Conservation (phyloP, 2,888 invertebrate genomes). For the Boloria euphrosyne region DNA sequence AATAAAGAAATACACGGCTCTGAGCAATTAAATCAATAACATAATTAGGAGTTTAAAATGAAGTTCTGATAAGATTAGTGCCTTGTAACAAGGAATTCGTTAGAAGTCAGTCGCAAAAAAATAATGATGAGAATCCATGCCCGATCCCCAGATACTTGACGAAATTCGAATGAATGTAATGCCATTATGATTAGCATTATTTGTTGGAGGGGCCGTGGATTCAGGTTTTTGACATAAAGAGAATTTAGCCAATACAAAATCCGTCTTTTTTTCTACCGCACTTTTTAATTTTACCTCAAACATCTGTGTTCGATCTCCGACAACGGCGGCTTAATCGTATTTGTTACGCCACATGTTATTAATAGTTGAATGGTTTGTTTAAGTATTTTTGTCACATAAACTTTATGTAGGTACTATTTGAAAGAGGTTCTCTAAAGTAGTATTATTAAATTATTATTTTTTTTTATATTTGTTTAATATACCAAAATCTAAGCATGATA, state of each 20-base stretch:
- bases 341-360: constrained; percentile 76
- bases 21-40: constrained; percentile 12
- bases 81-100: constrained; percentile 66
- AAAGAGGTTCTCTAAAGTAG: constrained; percentile 26
- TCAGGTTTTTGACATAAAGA: constrained; percentile 78
- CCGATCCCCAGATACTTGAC: constrained; percentile 72
- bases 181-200: constrained; percentile 81
- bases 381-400: constrained; percentile 64
- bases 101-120: constrained; percentile 58
- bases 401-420: constrained; percentile 17
- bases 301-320: constrained; percentile 70
- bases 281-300: constrained; percentile 70
- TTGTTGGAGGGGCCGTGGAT: constrained; percentile 72
- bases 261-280: constrained; percentile 53
- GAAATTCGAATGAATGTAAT: constrained; percentile 80
- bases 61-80: constrained; percentile 62
- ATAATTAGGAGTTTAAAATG: constrained; percentile 23
- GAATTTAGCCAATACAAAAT: constrained; percentile 74
- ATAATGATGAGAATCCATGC: constrained; percentile 57
- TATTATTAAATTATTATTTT: background rate
- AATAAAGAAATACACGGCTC: background rate
- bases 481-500: too few species aligned
- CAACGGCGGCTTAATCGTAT: constrained; percentile 72
- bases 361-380: constrained; percentile 76
- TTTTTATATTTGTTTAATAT: background rate